Evolutionary conservation across 2,888 invertebrate genomes (phyloP).

Genomic region (Chironomus tentans): DNA sequence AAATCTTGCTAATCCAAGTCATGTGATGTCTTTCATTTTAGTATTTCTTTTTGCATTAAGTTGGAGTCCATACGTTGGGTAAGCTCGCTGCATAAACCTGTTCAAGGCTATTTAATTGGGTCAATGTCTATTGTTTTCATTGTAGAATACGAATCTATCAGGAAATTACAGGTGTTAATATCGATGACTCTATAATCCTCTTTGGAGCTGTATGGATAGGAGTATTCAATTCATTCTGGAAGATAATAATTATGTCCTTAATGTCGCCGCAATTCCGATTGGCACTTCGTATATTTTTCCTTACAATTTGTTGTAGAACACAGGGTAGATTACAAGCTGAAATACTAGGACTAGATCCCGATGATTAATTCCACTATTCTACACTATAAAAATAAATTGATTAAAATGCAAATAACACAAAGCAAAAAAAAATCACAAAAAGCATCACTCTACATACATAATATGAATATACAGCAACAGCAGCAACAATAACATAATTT

Average conservation of each 20-base stretch:
- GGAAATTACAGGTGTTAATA: constrained; percentile 52
- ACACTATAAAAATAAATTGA: not conserved
- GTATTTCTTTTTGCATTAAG: constrained; percentile 85
- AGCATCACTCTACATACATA: not conserved
- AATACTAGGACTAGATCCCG: constrained; percentile 76
- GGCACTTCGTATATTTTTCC: constrained; percentile 76
- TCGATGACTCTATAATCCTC: constrained; percentile 74
- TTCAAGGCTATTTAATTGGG: too few relatives aligned
- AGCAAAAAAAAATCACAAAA: not conserved
- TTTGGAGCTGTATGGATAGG: constrained; percentile 93
- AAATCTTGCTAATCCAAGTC: constrained; percentile 87
- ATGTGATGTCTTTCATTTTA: constrained; percentile 90
- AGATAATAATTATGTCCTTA: constrained; percentile 79
- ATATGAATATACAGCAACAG: not conserved
- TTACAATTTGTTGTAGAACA: constrained; percentile 80
- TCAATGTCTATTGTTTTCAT: not conserved
- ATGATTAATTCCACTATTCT: constrained; percentile 50
- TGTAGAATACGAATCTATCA: constrained; percentile 64
- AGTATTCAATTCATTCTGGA: constrained; percentile 91
- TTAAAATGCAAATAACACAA: not conserved
- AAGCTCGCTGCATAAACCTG: not conserved
- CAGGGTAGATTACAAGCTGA: constrained; percentile 76
- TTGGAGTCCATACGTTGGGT: constrained; percentile 83
- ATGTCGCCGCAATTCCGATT: constrained; percentile 89
- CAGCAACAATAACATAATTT: not conserved